A percentile compares a stretch with the other conserved stretches of the same genome.
Evolutionary conservation across 2,888 invertebrate species (phyloP).

Genomic region (Oxyteleia sp.): DNA sequence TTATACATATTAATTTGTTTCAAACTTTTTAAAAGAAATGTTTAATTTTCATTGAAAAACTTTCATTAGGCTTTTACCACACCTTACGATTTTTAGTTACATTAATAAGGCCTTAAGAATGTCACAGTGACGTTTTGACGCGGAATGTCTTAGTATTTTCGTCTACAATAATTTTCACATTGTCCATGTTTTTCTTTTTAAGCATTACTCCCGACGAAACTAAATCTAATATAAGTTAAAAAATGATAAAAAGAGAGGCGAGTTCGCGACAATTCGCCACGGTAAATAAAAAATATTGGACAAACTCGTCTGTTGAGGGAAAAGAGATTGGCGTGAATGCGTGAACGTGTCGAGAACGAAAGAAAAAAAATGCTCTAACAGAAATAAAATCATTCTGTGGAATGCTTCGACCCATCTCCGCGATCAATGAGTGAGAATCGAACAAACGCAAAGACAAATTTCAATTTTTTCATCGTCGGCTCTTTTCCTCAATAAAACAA

Average conservation of each 20-base stretch:
- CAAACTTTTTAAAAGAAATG: no score
- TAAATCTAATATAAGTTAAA: slow-evolving; percentile 75
- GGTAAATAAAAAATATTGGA: slow-evolving; percentile 13
- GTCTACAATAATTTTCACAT: slow-evolving; percentile 24
- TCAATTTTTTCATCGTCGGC: slow-evolving; percentile 8
- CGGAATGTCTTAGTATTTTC: slow-evolving; percentile 85
- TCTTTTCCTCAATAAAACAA: slow-evolving; percentile 9
- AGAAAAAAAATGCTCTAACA: slow-evolving; percentile 33
- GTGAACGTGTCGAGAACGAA: background rate
- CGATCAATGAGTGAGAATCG: background rate
- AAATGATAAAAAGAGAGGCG: slow-evolving; percentile 67
- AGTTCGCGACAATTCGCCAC: slow-evolving; percentile 22
- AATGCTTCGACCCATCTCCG: slow-evolving; percentile 43
- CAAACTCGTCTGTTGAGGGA: background rate
- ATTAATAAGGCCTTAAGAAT: slow-evolving; percentile 84
- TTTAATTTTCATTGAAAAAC: slow-evolving; percentile 20
- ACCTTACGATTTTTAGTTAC: slow-evolving; percentile 59
- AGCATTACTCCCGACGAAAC: slow-evolving; percentile 25
- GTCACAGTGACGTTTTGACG: slow-evolving; percentile 85
- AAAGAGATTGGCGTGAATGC: background rate
- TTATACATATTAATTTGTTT: no score
- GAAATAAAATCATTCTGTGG: slow-evolving; percentile 38
- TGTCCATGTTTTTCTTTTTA: slow-evolving; percentile 29
- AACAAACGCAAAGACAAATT: slow-evolving; percentile 6
- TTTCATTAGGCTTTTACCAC: slow-evolving; percentile 10